phyloP scores from a whole-genome alignment of 2,113 vertebrate species.

The Calidris pygmaea region DNA sequence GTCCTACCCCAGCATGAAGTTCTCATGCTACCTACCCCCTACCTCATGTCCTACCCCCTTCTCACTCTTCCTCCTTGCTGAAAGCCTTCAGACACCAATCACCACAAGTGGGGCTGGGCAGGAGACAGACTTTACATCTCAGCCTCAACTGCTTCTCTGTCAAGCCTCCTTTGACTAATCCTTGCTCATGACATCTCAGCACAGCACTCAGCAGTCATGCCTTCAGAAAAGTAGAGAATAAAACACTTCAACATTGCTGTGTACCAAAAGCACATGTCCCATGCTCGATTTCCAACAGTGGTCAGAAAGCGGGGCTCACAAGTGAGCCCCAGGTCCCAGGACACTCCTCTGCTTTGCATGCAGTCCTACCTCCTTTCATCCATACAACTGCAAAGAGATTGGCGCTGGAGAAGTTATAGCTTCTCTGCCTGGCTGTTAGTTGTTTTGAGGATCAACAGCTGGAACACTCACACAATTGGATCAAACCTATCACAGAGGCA shows the following conservation, averaged over 20 bases:
- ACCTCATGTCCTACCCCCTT: too few relatives aligned
- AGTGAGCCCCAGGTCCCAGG: background rate
- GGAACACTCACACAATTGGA: background rate
- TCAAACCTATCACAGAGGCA: background rate
- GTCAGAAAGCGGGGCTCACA: background rate
- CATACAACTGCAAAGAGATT: background rate
- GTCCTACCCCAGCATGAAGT: background rate
- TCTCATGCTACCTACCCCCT: too few relatives aligned
- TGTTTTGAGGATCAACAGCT: background rate
- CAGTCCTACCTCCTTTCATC: background rate
- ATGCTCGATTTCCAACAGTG: background rate
- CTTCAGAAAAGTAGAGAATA: background rate
- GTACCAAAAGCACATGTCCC: background rate
- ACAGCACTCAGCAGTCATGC: background rate
- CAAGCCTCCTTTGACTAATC: background rate
- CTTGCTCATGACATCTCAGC: background rate
- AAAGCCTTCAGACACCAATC: background rate
- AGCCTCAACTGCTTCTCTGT: background rate
- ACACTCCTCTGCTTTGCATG: background rate
- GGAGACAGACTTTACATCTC: background rate
- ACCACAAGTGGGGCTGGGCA: background rate
- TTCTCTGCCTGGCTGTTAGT: background rate
- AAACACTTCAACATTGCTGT: background rate
- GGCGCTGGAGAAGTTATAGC: background rate
- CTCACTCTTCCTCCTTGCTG: background rate